Evolutionary conservation across 2,888 invertebrate genomes (phyloP).

Genomic region (Lobophora halterata): DNA sequence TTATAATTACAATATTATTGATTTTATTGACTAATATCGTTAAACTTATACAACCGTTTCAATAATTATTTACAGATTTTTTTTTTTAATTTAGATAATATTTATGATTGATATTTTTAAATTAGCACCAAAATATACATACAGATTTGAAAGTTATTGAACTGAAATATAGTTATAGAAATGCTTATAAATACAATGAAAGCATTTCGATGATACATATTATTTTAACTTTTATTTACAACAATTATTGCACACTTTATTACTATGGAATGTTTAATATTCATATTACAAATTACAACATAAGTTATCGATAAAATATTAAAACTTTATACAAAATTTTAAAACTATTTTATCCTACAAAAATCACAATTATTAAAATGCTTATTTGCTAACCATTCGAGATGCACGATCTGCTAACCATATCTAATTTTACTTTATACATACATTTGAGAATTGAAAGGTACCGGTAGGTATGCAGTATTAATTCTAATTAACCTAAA

Average conservation of each 20-base stretch:
- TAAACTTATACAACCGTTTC: slow-evolving; percentile 24
- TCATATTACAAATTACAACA: neutral
- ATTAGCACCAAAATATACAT: slow-evolving; percentile 71
- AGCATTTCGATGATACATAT: slow-evolving; percentile 9
- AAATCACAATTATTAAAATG: too few relatives aligned
- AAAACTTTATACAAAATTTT: too few relatives aligned
- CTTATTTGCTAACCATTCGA: slow-evolving; percentile 3
- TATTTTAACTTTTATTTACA: slow-evolving; percentile 31
- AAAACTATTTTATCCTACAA: too few relatives aligned
- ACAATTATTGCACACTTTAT: slow-evolving; percentile 54
- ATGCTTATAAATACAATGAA: slow-evolving; percentile 1
- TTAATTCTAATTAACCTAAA: slow-evolving; percentile 37
- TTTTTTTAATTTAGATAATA: too few relatives aligned
- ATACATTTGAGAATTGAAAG: slow-evolving; percentile 47
- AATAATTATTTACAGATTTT: slow-evolving; percentile 25
- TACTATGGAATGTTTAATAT: slow-evolving; percentile 70
- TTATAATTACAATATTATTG: slow-evolving; percentile 46
- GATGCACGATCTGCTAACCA: slow-evolving; percentile 4
- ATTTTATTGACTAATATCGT: slow-evolving; percentile 40
- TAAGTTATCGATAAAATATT: too few relatives aligned
- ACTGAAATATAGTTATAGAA: slow-evolving; percentile 4
- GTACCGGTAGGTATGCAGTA: slow-evolving; percentile 50
- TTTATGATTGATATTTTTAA: slow-evolving; percentile 39
- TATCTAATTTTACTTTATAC: slow-evolving; percentile 15
- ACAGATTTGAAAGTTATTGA: slow-evolving; percentile 26